Evolutionary conservation across 2,888 invertebrate genomes (phyloP).

Genomic region (Leuctra nigra): DNA sequence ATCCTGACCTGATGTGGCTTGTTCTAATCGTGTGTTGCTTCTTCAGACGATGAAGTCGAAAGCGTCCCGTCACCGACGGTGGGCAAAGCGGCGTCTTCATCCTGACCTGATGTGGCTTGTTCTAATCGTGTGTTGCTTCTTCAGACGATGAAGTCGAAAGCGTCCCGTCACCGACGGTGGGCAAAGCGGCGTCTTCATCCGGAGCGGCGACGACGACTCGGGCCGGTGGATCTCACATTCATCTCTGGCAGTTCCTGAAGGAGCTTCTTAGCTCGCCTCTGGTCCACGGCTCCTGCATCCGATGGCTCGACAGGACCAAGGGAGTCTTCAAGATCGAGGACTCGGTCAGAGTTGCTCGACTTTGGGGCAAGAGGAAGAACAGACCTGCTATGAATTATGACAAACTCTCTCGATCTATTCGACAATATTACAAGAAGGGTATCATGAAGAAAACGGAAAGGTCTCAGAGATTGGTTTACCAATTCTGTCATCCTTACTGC

Average conservation of each 20-base stretch:
- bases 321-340: conserved; percentile 99
- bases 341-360: conserved; percentile 90
- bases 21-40: conserved; percentile 13
- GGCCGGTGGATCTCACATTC: conserved; percentile 78
- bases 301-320: conserved; percentile 91
- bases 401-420: conserved; percentile 92
- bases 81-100: conserved; percentile 17
- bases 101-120: background rate
- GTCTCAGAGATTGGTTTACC: conserved; percentile 96
- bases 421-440: conserved; percentile 99
- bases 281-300: conserved; percentile 86
- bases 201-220: conserved; percentile 29
- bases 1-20: background rate
- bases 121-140: conserved; percentile 24
- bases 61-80: conserved; percentile 30
- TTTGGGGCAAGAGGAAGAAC: conserved; percentile 98
- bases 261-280: conserved; percentile 87
- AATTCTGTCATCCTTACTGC: conserved; percentile 94
- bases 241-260: conserved; percentile 98
- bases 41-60: conserved; percentile 55
- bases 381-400: conserved; percentile 99
- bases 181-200: conserved; percentile 34
- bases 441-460: conserved; percentile 99
- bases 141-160: conserved; percentile 56
- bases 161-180: conserved; percentile 8